Base-by-base conservation (phyloP, 92 coral and sea anemone species). In the Zoanthus solanderi region DNA sequence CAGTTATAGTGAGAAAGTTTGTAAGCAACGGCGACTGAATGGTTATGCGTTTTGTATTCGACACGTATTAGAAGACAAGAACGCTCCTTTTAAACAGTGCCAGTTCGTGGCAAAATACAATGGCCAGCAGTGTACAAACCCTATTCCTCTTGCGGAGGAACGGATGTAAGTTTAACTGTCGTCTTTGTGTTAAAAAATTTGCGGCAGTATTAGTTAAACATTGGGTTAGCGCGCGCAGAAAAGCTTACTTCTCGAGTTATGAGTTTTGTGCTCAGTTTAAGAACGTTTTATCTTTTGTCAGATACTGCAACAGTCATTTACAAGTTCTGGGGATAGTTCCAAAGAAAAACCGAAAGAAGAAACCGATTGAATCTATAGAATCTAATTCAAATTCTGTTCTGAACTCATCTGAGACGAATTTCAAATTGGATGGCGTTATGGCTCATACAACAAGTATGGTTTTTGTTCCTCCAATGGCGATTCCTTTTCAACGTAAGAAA, bases 31-130 rank as follows among this genome's bases (percentile, higher is more conserved):
- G 78, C 90, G 99, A 78, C 87, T 97, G 94, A 97, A 97, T 94
- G 97, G 94, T 92, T 97, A 97, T 93, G 99, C 97, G 84, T 97
- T 97, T 88, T 97, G 99, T 92, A 97, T 97, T 90, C 99, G 99
- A 81, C 99, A 97, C 93, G 99, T 97, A 78, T 92, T 97, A 58
- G 99, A 97, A 89, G 99, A 97, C 90, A 95, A 95, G 90, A 95
- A 93, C 80, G 97, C 99, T 83, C 99, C 99, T 78, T 97, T 97
- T 88, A 97, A 97, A 88, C 99, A 97, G 93, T 97, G 99, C 89
- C 96, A 95, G 90, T 97, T 96, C 95, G 99, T 95, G 90, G 99
- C 99, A 65, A 97, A 97, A 95, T 97, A 97, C 93, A 97, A 97
- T 87, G 99, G 99, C 90, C 99, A 97, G 83, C 99, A 96, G 90